Evolutionary conservation across 1,140 invertebrate genomes (phyloP).

Genomic region (Lordiphosa collinella): DNA sequence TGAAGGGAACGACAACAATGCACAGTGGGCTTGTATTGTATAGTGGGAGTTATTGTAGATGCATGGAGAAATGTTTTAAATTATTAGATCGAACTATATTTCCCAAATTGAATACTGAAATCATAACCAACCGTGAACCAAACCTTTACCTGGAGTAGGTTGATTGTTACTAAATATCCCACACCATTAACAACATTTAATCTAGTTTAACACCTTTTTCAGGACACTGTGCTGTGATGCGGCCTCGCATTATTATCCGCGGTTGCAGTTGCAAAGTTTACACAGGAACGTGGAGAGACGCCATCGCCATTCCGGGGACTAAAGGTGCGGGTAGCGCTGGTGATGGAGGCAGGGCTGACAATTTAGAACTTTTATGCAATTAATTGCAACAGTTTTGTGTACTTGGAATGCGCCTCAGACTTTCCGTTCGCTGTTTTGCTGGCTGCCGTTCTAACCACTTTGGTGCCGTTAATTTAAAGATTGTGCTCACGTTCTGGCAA

Average conservation of each 20-base stretch:
- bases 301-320: slow-evolving; percentile 52
- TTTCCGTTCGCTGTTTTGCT: slow-evolving; percentile 10
- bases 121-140: no score
- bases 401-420: slow-evolving; percentile 51
- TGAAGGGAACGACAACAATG: slow-evolving; percentile 23
- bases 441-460: slow-evolving; percentile 62
- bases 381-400: slow-evolving; percentile 75
- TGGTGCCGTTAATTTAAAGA: slow-evolving; percentile 72
- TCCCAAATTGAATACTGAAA: no score
- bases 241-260: slow-evolving; percentile 13
- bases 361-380: slow-evolving; percentile 74
- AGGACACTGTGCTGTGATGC: slow-evolving; percentile 26
- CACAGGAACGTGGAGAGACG: slow-evolving; percentile 26
- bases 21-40: slow-evolving; percentile 16
- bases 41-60: no score
- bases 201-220: neutral
- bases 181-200: no score
- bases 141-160: no score
- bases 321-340: neutral
- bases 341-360: slow-evolving; percentile 33
- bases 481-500: slow-evolving; percentile 76
- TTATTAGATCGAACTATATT: no score
- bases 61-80: no score
- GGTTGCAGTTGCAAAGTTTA: slow-evolving; percentile 38
- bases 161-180: no score